Percentiles rank a stretch among this genome's conserved stretches.
Conservation (phyloP, 2,797 vertebrate genomes). For the Crenichthys baileyi region DNA sequence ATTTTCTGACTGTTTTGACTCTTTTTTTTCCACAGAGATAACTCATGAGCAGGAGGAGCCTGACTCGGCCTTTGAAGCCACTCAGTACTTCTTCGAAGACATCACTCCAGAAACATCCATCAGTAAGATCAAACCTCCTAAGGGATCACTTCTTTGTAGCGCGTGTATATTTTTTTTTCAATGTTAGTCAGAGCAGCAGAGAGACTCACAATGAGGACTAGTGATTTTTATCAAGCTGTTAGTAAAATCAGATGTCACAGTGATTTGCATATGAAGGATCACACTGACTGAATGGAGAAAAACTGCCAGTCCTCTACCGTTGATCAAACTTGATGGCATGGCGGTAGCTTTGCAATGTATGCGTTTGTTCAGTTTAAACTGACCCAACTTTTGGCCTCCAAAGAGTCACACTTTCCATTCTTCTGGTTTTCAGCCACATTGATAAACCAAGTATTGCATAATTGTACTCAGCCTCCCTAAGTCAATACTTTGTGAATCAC, state of each 20-base stretch:
- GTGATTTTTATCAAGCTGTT: background rate
- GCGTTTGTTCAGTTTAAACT: background rate
- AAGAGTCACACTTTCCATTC: background rate
- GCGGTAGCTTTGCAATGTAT: background rate
- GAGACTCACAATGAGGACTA: background rate
- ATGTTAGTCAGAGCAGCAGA: background rate
- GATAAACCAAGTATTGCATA: background rate
- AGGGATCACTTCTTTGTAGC: background rate
- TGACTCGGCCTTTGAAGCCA: conserved; percentile 97
- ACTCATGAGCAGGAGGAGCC: conserved; percentile 91
- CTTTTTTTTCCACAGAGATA: conserved; percentile 80
- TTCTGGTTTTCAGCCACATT: background rate
- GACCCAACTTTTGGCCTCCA: no score
- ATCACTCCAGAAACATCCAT: conserved; percentile 93
- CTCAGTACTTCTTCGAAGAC: conserved; percentile 99
- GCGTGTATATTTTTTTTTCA: background rate
- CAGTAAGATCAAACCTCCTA: conserved; percentile 71
- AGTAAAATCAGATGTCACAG: background rate
- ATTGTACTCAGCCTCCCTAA: background rate
- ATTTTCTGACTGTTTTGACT: background rate
- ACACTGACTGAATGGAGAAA: background rate
- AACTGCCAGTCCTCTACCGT: no score
- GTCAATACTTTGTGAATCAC: background rate
- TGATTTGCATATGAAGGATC: background rate
- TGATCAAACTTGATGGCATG: background rate